A percentile compares a stretch with the other conserved stretches of the same genome.
phyloP scores from a whole-genome alignment of 1,140 invertebrate species.

The Drosophila murphyi region DNA sequence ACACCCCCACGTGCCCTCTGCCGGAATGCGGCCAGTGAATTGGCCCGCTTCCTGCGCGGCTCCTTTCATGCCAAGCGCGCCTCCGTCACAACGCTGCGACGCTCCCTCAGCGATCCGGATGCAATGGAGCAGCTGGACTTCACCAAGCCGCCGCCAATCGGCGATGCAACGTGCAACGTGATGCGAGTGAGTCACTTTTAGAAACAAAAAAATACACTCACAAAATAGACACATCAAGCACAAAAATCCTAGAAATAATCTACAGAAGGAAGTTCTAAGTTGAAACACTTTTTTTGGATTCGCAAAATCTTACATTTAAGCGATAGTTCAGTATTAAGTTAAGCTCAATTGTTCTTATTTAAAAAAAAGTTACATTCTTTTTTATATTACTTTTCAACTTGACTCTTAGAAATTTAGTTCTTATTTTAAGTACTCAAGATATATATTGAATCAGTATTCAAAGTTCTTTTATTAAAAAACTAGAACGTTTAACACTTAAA shows the following conservation, averaged over 20 bases:
- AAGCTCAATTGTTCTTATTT: no score
- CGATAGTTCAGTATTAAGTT: no score
- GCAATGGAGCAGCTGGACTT: constrained; percentile 76
- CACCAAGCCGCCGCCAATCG: constrained; percentile 59
- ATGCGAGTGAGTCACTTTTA: constrained; percentile 83
- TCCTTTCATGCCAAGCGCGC: constrained; percentile 80
- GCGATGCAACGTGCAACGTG: constrained; percentile 63
- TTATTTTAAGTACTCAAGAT: not conserved
- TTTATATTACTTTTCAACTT: no score
- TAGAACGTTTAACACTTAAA: not conserved
- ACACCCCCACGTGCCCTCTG: constrained; percentile 70
- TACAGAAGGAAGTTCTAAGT: no score
- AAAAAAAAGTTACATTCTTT: no score
- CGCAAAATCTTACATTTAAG: no score
- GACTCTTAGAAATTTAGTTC: not conserved
- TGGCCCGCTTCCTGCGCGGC: constrained; percentile 71
- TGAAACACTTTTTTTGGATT: no score
- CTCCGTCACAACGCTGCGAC: constrained; percentile 67
- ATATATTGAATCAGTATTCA: no score
- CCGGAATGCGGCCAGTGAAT: constrained; percentile 67
- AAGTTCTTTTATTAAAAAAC: not conserved
- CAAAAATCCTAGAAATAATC: no score
- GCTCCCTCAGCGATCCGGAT: constrained; percentile 81
- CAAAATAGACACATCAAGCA: not conserved
- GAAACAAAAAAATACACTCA: constrained; percentile 6